Conservation (phyloP, 2,113 vertebrate genomes). For the Siniperca knerii region DNA sequence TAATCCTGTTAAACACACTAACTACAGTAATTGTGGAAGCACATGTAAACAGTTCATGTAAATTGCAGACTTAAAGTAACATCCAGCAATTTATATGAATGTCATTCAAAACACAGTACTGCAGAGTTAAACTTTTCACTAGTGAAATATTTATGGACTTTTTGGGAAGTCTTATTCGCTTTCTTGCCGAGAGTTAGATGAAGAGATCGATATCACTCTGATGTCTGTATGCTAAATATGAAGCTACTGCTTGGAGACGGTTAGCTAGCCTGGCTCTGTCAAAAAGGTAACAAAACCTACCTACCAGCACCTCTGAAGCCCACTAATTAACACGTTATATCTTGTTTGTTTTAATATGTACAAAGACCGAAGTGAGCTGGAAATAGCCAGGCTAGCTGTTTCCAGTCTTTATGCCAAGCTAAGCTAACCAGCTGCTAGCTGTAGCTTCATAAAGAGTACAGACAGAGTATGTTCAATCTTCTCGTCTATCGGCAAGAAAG, state of each 20-base stretch:
- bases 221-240: background rate
- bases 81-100: slow-evolving; percentile 57
- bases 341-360: no score
- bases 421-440: background rate
- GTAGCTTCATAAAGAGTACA: background rate
- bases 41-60: slow-evolving; percentile 42
- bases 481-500: background rate
- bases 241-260: background rate
- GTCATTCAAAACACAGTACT: slow-evolving; percentile 19
- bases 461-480: background rate
- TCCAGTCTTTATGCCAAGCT: no score
- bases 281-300: no score
- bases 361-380: no score
- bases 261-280: background rate
- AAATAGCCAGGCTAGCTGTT: no score
- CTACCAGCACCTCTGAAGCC: no score
- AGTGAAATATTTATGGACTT: background rate
- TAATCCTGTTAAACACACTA: slow-evolving; percentile 31
- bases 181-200: background rate
- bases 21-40: slow-evolving; percentile 28
- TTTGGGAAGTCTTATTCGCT: background rate
- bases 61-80: slow-evolving; percentile 58
- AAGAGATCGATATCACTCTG: background rate
- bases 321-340: no score
- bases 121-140: background rate